Evolutionary conservation across 2,888 invertebrate species (phyloP), one percentile per base, ranked within the genome.

Genomic region (Metacarcinus magister): DNA sequence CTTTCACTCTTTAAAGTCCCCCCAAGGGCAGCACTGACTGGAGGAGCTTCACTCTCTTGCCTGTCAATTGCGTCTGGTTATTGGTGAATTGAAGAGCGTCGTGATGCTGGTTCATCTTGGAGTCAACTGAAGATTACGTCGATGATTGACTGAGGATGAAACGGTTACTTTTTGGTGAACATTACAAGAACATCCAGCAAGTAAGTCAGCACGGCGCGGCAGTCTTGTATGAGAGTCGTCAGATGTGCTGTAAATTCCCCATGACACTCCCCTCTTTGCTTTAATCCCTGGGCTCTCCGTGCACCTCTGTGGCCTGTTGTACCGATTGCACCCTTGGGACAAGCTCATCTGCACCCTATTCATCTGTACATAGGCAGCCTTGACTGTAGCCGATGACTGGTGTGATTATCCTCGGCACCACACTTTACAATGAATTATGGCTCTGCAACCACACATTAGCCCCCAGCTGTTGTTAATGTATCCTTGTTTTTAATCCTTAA

Each of bases 341-440:
- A 82, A 0, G 82, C 82, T 82, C 82, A 82, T 82, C 82, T 82
- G 82, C 82, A 82, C 82, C 10, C 82, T 82, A 82, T 28, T 82
- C 82, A 82, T 82, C 28, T 82, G 32, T 32, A 32, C 32, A 13
- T 32, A 28, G 82, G 19, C 82, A 82, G 82, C 82, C 82, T 32
- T 5, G 82, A 23, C 82, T 13, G 32, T 28, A 32, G 8, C 32
- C 28, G 10, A 32, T 82, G 82, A 67, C 19, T 67, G 67, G 23
- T 4, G 67, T 67, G 67, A 67, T 67, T 23, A 32, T 82, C 82
- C 32, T 82, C 0, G 19, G 82, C 32, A 13, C 82, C 13, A 32
- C 82, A 82, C 82, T 82, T 82, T 28, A 13, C 1, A 5, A 82
- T 82, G 82, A 82, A 32, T 82, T 32, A 82, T 82, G 28, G 32